Evolutionary conservation across 2,888 invertebrate species (phyloP).

Genomic region (Drosophila seclusa): DNA sequence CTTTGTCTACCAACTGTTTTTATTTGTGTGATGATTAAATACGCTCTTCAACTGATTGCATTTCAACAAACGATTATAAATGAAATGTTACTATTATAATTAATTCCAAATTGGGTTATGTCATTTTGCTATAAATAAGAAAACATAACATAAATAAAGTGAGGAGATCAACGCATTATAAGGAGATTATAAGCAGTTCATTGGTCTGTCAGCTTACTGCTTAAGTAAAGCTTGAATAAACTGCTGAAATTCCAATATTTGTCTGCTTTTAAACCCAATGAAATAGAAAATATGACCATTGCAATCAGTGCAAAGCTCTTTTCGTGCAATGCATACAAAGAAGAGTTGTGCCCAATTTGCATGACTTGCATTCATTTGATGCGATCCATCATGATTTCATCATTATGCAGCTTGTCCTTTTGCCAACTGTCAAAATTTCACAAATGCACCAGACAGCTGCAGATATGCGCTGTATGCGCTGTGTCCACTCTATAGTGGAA

Average conservation of each 20-base stretch:
- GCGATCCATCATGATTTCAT: slow-evolving; percentile 34
- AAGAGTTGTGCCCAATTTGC: slow-evolving; percentile 13
- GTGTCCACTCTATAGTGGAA: neutral
- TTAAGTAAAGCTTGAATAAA: neutral
- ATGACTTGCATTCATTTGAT: slow-evolving; percentile 22
- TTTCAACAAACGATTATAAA: neutral
- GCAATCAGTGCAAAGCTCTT: slow-evolving; percentile 2
- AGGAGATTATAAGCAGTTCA: neutral
- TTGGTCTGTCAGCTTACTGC: neutral
- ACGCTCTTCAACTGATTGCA: slow-evolving; percentile 6
- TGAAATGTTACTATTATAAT: neutral
- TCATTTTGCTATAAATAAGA: neutral
- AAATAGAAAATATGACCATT: neutral
- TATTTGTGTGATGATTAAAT: slow-evolving; percentile 21
- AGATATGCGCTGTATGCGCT: neutral
- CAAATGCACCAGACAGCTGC: slow-evolving; percentile 19
- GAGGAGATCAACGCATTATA: neutral
- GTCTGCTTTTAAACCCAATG: neutral
- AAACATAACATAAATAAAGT: neutral
- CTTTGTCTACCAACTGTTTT: neutral
- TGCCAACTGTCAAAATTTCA: slow-evolving; percentile 34
- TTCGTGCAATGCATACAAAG: neutral
- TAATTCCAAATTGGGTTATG: neutral
- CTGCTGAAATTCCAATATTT: neutral
- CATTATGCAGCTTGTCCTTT: slow-evolving; percentile 46